Base-by-base conservation (phyloP, 2,888 invertebrate genomes). In the Tanypteryx hageni region DNA sequence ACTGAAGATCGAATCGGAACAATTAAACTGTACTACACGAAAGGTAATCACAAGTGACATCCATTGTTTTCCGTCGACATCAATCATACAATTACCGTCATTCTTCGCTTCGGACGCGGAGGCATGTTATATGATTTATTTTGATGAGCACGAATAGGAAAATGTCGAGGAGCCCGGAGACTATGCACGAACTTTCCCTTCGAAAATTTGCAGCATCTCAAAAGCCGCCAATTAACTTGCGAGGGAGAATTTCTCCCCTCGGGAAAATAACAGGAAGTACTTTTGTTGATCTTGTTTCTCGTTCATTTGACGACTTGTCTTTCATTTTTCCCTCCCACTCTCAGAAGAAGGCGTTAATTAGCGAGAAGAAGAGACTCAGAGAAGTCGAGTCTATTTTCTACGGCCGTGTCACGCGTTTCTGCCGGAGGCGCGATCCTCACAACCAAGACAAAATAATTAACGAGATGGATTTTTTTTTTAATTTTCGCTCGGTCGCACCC, bases 281-380 rank as follows among this genome's bases (percentile, higher is more conserved):
- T 76, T 22, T 27, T 76, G 76, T 76, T 76, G 76, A 27, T 76
- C 76, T 76, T 76, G 76, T 68, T 68, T 68, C 68, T 8, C 68
- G 1, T 76, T 76, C 76, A 27, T 27, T 76, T 27, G 27, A 27
- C 76, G 76, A 7, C 18, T n/a, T 64, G 64, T 76, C 76, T 76
- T 76, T 76, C 76, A 76, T 44, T 44, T 44, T 5, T 3, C 44
- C 44, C 44, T 44, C n/a, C 76, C 76, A 8, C 68, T n/a, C n/a
- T 18, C 27, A 14, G 22, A 27, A 76, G 76, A 27, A 76, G 27
- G 11, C 76, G 22, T 76, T 76, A 76, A 76, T 76, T 76, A 76
- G 27, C 76, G 76, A 27, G 76, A 76, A 22, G 76, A 76, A 27
- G n/a, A n/a, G 76, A 44, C 44, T 44, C 44, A 3, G 44, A 44